Percentiles rank a stretch among this genome's conserved stretches.
These are phyloP conservation scores for Eurypyga helias DNA, from an alignment of 2,113 vertebrate species.

Conservation along the genomic window DNA sequence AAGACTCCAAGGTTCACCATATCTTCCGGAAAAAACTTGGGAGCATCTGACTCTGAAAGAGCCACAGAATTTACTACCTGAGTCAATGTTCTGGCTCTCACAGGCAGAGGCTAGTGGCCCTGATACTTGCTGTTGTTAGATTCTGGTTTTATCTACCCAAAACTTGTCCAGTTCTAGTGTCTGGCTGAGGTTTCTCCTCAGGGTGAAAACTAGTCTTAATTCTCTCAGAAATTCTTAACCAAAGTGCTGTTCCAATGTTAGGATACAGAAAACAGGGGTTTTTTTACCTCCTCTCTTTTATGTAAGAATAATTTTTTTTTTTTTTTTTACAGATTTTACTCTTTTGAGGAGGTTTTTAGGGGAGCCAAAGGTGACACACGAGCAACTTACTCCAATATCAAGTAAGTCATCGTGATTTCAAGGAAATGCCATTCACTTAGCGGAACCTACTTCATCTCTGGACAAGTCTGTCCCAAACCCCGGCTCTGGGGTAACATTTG, in stretches of 20 bases:
- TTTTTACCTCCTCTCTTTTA: background rate
- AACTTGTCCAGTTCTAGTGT: background rate
- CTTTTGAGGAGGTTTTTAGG: background rate
- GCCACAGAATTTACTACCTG: background rate
- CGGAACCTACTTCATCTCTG: background rate
- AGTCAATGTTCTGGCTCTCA: background rate
- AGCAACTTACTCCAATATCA: background rate
- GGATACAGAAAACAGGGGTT: background rate
- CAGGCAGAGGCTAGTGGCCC: background rate
- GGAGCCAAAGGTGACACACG: background rate
- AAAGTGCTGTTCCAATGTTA: background rate
- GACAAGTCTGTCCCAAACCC: background rate
- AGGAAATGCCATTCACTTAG: background rate
- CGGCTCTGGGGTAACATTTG: rapidly evolving
- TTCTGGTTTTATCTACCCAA: background rate
- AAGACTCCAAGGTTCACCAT: background rate
- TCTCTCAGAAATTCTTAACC: background rate
- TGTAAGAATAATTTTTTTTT: background rate
- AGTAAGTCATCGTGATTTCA: background rate
- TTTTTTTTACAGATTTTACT: background rate
- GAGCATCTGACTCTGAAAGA: background rate
- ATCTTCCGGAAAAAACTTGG: background rate
- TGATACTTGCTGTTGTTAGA: background rate
- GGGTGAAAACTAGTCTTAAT: background rate
- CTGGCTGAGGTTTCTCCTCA: background rate